Evolutionary conservation across 2,888 invertebrate genomes (phyloP).

Genomic region (Ophion costatus): DNA sequence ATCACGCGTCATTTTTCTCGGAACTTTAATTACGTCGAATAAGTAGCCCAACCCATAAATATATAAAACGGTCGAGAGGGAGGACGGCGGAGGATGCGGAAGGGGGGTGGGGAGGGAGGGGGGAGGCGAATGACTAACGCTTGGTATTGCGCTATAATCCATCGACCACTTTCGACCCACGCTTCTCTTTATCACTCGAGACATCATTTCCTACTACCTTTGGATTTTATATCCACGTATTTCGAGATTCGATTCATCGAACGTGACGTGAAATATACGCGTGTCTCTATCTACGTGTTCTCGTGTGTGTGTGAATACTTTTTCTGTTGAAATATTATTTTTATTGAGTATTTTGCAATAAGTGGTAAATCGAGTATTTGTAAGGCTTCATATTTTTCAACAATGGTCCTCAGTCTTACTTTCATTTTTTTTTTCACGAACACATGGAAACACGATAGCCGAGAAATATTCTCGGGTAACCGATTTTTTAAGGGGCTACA

Average conservation of each 20-base stretch:
- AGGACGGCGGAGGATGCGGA: conserved; percentile 74
- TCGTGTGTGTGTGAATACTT: neutral
- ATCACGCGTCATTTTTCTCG: conserved; percentile 80
- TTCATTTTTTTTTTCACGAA: too few species aligned
- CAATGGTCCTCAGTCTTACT: too few species aligned
- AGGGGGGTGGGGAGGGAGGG: conserved; percentile 68
- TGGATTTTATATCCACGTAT: conserved; percentile 36
- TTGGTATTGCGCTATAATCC: conserved; percentile 76
- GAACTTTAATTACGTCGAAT: conserved; percentile 79
- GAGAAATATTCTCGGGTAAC: too few species aligned
- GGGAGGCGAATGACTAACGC: conserved; percentile 76
- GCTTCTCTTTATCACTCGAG: conserved; percentile 74
- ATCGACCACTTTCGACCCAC: conserved; percentile 79
- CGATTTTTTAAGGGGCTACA: too few species aligned
- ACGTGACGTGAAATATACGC: conserved; percentile 4
- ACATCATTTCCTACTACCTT: conserved; percentile 49
- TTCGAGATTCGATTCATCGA: conserved; percentile 43
- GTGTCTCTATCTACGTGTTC: neutral
- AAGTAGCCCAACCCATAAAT: conserved; percentile 80
- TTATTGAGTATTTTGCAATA: too few species aligned
- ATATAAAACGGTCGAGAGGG: conserved; percentile 72
- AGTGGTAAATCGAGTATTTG: too few species aligned
- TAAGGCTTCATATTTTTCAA: too few species aligned
- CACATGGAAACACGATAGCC: too few species aligned
- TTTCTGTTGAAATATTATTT: too few species aligned